Evolutionary conservation across 2,113 vertebrate genomes (phyloP), one percentile per base, ranked within the genome.

Genomic region (Saccopteryx leptura): DNA sequence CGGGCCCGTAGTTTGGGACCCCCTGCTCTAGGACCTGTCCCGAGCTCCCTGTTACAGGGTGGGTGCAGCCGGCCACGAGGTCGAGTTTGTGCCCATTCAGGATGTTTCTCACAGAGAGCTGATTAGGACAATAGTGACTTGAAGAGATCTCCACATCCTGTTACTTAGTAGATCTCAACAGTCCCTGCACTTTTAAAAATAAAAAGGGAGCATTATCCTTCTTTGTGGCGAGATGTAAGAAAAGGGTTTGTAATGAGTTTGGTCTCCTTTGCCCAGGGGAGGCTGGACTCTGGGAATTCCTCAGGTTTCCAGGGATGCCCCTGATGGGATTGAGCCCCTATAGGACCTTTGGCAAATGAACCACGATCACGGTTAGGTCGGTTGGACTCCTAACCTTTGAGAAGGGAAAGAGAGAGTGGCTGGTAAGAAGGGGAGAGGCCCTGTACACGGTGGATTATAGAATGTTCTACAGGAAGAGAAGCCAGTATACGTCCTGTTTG

Each of bases 301-400:
- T 33, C 4, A 18, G 2, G 1, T 52, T 50, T 68, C 61, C 28
- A 11, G 50, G 31, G 12, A 23, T 52, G 31, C 18, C 4, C 0
- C 1, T 2, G 52, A 50, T 33, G 4, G 1, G 13, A 7, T 4
- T 33, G 81, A 17, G 1, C 26, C 5, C 2, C 11, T 21, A 1
- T 11, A 33, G 31, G 71, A 39, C 7, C 39, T 39, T 66, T 9
- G 2, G 60, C 46, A n/a, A 4, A 26, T 6, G 4, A 31, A 0
- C 26, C 3, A 0, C 21, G 5, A 1, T 52, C 17, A 6, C 8
- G 23, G 39, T 8, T 13, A 68, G 39, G 48, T 56, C 3, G 1
- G 2, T 2, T 4, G 54, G 23, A 31, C 69, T 31, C 33, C 50
- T 24, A 8, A n/a, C 6, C 9, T 12, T 0, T 0, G 74, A 31